Percentiles rank a stretch among this genome's conserved stretches.
Evolutionary conservation across 2,888 invertebrate genomes (phyloP).

Genomic region (Andrena trimmerana): DNA sequence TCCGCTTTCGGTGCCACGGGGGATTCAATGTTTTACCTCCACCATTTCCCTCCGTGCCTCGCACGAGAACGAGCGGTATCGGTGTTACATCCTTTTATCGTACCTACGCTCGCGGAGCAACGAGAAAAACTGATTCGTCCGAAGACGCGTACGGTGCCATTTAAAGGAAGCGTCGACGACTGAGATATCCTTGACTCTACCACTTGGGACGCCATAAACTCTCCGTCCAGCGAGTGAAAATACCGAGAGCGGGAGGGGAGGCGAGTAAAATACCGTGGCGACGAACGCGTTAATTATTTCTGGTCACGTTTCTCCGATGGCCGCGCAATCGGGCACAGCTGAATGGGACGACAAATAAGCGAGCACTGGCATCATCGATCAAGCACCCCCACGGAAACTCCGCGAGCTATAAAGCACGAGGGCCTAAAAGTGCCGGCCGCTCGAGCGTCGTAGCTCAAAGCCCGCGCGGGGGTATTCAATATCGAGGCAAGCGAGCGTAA

Average conservation of each 20-base stretch:
- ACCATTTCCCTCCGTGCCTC: conserved; percentile 31
- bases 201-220: no score
- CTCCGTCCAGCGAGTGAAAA: background rate
- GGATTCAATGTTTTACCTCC: conserved; percentile 24
- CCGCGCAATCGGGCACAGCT: background rate
- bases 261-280: background rate
- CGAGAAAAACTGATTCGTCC: background rate
- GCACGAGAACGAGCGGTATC: conserved; percentile 66
- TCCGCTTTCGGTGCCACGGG: conserved; percentile 41
- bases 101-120: background rate
- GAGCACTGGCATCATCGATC: conserved; percentile 27
- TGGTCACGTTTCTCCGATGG: conserved; percentile 9
- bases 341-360: conserved; percentile 28
- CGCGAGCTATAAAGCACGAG: conserved; percentile 29
- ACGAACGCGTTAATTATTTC: conserved; percentile 9
- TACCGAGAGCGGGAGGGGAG: background rate
- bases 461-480: conserved; percentile 43
- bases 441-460: conserved; percentile 32
- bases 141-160: background rate
- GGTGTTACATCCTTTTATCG: conserved; percentile 70
- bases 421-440: conserved; percentile 37
- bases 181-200: no score
- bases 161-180: no score
- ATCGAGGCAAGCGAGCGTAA: conserved; percentile 54
- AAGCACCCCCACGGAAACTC: conserved; percentile 27